Percentiles rank a stretch among this genome's conserved stretches.
phyloP scores from a whole-genome alignment of 2,113 vertebrate genomes.

The Vidua chalybeata region DNA sequence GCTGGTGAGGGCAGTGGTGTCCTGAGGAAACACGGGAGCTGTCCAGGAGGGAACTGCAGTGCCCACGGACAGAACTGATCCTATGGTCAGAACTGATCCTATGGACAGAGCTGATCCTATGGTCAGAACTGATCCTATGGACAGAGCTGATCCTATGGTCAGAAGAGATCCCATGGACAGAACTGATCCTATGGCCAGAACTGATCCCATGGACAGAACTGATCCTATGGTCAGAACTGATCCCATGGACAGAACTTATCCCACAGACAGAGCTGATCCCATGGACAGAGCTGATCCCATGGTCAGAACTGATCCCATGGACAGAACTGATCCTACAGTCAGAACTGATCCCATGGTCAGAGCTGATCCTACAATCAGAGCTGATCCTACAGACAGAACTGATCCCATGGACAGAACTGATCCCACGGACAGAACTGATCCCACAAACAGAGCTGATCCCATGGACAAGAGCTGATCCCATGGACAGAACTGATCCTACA shows the following conservation, averaged over 20 bases:
- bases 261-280: accelerated
- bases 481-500: too few relatives aligned
- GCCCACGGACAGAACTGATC: accelerated
- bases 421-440: too few relatives aligned
- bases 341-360: accelerated
- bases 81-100: accelerated
- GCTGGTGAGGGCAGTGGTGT: accelerated
- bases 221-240: neutral
- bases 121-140: too few relatives aligned
- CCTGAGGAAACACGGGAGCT: neutral
- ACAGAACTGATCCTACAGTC: accelerated
- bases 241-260: accelerated
- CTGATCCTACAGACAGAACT: too few relatives aligned
- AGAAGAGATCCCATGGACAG: too few relatives aligned
- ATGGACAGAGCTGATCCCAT: accelerated
- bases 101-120: too few relatives aligned
- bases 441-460: too few relatives aligned
- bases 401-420: neutral
- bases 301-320: accelerated
- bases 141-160: too few relatives aligned
- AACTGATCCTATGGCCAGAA: too few relatives aligned
- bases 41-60: neutral
- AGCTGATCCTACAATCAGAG: too few relatives aligned
- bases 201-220: too few relatives aligned
- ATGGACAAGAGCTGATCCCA: too few relatives aligned